These are phyloP conservation scores for Aurelia aurita complex sp. Pacific DNA, from an alignment of 30 jellyfish, hydroid and myxozoan genomes.

Conservation along the genomic window DNA sequence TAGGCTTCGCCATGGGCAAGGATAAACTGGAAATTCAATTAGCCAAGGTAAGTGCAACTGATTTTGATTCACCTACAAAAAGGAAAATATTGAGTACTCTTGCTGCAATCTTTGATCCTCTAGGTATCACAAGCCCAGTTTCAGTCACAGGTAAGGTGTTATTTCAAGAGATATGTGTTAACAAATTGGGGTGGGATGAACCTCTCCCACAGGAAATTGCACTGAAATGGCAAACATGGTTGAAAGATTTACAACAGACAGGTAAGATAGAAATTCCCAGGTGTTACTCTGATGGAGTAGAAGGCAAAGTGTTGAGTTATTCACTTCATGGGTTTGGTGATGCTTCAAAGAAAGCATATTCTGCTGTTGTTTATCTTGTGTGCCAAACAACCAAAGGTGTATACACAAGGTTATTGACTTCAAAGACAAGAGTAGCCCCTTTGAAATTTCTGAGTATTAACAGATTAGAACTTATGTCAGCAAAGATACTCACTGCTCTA, in stretches of 20 bases:
- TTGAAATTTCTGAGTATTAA: slow-evolving; percentile 26
- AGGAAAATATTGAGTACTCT: slow-evolving; percentile 16
- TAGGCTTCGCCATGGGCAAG: neutral
- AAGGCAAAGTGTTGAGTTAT: neutral
- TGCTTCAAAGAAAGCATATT: slow-evolving; percentile 23
- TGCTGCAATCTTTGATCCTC: slow-evolving; percentile 38
- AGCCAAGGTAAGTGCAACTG: neutral
- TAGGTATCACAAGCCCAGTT: slow-evolving; percentile 37
- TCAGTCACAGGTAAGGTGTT: slow-evolving; percentile 18
- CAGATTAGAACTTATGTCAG: slow-evolving; percentile 50
- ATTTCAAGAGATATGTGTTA: slow-evolving; percentile 25
- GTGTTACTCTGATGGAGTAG: neutral
- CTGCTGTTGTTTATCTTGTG: slow-evolving; percentile 32
- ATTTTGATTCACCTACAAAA: neutral
- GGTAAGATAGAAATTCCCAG: slow-evolving; percentile 1
- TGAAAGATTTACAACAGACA: slow-evolving; percentile 1
- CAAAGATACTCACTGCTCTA: slow-evolving; percentile 15
- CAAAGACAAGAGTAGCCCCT: slow-evolving; percentile 53
- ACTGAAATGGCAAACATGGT: slow-evolving; percentile 19
- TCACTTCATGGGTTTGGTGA: slow-evolving; percentile 40
- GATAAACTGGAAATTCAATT: neutral
- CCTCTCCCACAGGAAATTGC: neutral
- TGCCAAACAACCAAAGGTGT: slow-evolving; percentile 15
- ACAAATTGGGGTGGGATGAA: slow-evolving; percentile 24
- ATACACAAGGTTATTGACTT: neutral